Percentiles rank a stretch among this genome's conserved stretches.
Conservation (phyloP, 2,113 vertebrate genomes). For the Nycticryphes semicollaris region DNA sequence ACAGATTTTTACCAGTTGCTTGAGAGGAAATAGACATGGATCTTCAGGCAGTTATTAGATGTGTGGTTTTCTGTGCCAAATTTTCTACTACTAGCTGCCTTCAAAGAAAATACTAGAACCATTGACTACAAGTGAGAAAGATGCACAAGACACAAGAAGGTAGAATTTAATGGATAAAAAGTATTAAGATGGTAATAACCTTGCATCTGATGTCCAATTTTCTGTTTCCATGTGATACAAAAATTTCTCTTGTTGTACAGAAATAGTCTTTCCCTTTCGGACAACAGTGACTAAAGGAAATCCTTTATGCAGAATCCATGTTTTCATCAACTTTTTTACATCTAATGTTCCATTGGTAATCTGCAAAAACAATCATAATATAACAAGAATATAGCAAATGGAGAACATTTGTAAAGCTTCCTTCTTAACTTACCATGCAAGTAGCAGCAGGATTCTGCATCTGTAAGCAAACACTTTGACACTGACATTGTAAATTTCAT, state of each 20-base stretch:
- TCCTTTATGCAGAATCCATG: slow-evolving; percentile 92
- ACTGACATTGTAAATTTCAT: not conserved
- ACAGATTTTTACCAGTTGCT: not conserved
- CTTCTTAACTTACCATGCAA: not conserved
- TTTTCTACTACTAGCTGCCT: not conserved
- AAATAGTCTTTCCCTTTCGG: slow-evolving; percentile 77
- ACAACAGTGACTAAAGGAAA: slow-evolving; percentile 91
- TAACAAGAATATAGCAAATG: not conserved
- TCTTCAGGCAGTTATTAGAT: not conserved
- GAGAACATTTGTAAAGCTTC: not conserved
- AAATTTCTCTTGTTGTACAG: slow-evolving; percentile 87
- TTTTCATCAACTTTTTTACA: slow-evolving; percentile 90
- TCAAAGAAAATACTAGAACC: not conserved
- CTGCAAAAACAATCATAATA: slow-evolving; percentile 55
- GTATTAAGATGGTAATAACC: slow-evolving; percentile 55
- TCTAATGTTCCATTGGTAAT: slow-evolving; percentile 76
- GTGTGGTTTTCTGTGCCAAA: not conserved
- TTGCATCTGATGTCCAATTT: slow-evolving; percentile 69
- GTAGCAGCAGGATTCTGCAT: not conserved
- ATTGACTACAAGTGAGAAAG: not conserved
- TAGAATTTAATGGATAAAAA: not conserved
- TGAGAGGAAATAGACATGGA: not conserved
- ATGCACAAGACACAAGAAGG: not conserved
- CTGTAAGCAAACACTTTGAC: not conserved
- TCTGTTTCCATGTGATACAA: slow-evolving; percentile 74